Evolutionary conservation across 1,140 invertebrate genomes (phyloP).

Genomic region (Telenomus remus): DNA sequence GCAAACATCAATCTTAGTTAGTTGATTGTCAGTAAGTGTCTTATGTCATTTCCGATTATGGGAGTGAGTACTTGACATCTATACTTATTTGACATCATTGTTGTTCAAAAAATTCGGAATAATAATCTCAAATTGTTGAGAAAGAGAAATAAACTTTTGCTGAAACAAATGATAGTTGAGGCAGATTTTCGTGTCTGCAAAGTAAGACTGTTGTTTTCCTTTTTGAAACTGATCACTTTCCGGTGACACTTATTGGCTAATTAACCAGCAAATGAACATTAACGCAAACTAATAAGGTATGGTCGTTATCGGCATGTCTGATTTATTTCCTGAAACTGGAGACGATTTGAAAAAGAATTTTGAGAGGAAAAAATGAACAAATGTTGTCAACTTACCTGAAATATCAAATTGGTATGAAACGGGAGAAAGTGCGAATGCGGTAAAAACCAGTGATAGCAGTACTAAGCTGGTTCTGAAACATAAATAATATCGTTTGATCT

Average conservation of each 20-base stretch:
- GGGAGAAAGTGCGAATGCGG: constrained; percentile 61
- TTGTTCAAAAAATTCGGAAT: constrained; percentile 7
- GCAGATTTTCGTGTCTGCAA: too few species aligned
- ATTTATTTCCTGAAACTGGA: too few species aligned
- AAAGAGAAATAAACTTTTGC: too few species aligned
- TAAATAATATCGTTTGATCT: constrained; percentile 33
- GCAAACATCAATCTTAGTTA: constrained; percentile 24
- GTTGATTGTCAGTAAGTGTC: constrained; percentile 37
- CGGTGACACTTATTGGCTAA: too few species aligned
- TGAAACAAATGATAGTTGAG: too few species aligned
- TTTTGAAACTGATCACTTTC: too few species aligned
- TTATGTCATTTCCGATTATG: constrained; percentile 51
- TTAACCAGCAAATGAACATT: too few species aligned
- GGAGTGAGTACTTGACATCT: constrained; percentile 54
- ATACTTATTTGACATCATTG: neutral
- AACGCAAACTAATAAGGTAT: too few species aligned
- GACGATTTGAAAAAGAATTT: too few species aligned
- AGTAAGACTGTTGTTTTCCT: too few species aligned
- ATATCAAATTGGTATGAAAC: constrained; percentile 62
- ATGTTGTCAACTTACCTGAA: constrained; percentile 62
- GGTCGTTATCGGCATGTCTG: too few species aligned
- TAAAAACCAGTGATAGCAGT: constrained; percentile 63
- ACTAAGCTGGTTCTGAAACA: constrained; percentile 67
- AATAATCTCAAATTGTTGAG: neutral
- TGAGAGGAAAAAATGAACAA: neutral